Percentiles rank a stretch among this genome's conserved stretches.
Conservation (phyloP, 2,113 vertebrate species). For the Callocephalon fimbriatum region DNA sequence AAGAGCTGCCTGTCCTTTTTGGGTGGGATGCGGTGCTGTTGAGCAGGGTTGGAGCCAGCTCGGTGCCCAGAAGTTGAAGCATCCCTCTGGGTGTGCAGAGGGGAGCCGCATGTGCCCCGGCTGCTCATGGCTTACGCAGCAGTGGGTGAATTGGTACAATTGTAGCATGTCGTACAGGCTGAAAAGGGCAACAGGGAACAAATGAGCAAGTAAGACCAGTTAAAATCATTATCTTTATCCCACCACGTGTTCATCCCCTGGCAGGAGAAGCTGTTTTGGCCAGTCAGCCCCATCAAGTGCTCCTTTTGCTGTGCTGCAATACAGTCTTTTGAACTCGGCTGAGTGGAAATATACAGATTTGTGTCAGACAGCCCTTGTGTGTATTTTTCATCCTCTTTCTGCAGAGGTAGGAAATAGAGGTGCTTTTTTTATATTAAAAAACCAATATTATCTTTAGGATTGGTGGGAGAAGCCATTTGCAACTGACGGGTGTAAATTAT, state of each 20-base stretch:
- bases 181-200: conserved; percentile 42
- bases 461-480: conserved; percentile 60
- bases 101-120: fast-evolving
- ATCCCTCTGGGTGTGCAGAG: fast-evolving
- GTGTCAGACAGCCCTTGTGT: not conserved
- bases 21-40: fast-evolving
- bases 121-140: not conserved
- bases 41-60: not conserved
- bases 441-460: conserved; percentile 14
- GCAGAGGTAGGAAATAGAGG: conserved; percentile 26
- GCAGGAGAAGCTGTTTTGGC: not conserved
- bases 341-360: not conserved
- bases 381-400: not conserved
- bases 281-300: not conserved
- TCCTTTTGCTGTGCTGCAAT: not conserved
- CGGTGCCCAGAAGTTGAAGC: not conserved
- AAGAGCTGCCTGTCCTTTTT: not conserved
- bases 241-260: not conserved
- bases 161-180: not conserved
- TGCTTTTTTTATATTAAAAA: not conserved
- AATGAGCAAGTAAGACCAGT: not conserved
- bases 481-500: conserved; percentile 65
- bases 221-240: conserved; percentile 17
- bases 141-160: not conserved
- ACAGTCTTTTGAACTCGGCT: not conserved